Conservation (phyloP, 2,113 vertebrate genomes). For the Noctilio leporinus region DNA sequence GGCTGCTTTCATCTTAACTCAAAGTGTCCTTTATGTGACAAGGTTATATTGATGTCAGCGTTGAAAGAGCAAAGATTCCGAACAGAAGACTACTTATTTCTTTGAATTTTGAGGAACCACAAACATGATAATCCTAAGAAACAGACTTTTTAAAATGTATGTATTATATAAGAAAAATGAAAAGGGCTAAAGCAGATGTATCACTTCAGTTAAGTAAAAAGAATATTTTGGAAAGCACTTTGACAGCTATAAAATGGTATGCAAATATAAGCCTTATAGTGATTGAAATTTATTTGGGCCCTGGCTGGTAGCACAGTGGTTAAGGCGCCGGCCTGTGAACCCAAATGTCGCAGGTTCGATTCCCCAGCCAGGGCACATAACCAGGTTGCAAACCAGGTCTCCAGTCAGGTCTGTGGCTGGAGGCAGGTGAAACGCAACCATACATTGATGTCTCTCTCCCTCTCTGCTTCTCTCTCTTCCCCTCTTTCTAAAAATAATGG, state of each 20-base stretch:
- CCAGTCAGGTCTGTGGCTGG: too few species aligned
- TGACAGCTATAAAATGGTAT: neutral
- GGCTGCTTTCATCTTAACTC: constrained; percentile 22
- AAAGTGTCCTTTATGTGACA: constrained; percentile 55
- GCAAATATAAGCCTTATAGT: neutral
- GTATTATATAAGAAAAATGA: neutral
- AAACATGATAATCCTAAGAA: constrained; percentile 52
- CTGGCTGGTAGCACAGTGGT: too few species aligned
- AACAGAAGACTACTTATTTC: constrained; percentile 47
- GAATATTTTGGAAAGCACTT: neutral
- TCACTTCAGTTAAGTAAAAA: neutral
- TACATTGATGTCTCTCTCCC: too few species aligned
- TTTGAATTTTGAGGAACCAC: constrained; percentile 61
- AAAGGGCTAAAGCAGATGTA: neutral
- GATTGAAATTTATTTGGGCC: neutral
- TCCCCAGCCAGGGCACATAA: too few species aligned
- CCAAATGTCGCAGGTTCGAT: too few species aligned
- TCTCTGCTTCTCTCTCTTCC: too few species aligned
- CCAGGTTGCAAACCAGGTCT: too few species aligned
- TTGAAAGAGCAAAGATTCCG: constrained; percentile 56
- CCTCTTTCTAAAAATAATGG: too few species aligned
- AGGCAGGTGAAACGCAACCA: too few species aligned
- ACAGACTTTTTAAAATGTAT: constrained; percentile 42
- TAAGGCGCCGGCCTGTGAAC: too few species aligned
- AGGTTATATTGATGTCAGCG: constrained; percentile 33